These are phyloP conservation scores for Ectemnius continuus DNA, from an alignment of 2,888 invertebrate genomes.

Conservation along the genomic window DNA sequence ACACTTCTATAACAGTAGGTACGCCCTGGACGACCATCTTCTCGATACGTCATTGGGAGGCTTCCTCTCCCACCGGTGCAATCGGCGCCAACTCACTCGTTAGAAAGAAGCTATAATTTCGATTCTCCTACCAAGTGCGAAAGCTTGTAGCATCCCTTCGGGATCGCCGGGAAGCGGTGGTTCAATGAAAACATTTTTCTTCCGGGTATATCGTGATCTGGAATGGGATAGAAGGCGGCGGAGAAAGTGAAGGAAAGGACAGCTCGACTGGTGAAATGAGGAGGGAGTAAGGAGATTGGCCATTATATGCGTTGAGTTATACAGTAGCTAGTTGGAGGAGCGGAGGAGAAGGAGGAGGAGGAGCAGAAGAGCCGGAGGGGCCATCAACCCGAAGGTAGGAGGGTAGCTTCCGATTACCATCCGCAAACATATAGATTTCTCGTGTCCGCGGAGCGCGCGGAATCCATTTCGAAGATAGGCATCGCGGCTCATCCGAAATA, in stretches of 20 bases:
- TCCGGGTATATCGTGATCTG: too few relatives aligned
- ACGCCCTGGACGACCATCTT: constrained; percentile 19
- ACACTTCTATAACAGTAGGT: constrained; percentile 29
- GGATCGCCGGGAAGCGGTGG: too few relatives aligned
- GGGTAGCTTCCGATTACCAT: constrained; percentile 4
- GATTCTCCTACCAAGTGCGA: constrained; percentile 48
- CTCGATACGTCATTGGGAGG: constrained; percentile 27
- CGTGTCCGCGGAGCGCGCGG: constrained; percentile 2
- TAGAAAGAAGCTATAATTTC: constrained; percentile 42
- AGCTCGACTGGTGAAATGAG: background rate
- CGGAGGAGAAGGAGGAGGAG: too few relatives aligned
- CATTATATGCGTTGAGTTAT: too few relatives aligned
- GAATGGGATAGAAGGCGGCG: too few relatives aligned
- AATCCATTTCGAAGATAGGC: constrained; percentile 10
- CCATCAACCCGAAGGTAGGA: too few relatives aligned
- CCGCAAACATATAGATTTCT: constrained; percentile 6
- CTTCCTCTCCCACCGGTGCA: constrained; percentile 14
- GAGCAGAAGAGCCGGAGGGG: too few relatives aligned
- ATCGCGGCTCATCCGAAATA: constrained; percentile 40
- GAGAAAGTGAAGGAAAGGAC: too few relatives aligned
- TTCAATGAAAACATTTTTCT: too few relatives aligned
- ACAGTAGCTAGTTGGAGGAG: too few relatives aligned
- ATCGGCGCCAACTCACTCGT: constrained; percentile 27
- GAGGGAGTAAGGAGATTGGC: too few relatives aligned
- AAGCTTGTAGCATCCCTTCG: constrained; percentile 6